Percentiles rank a stretch among this genome's conserved stretches.
These are phyloP conservation scores for Forbesichthys papilliferus DNA, from an alignment of 2,113 vertebrate genomes.

Conservation along the genomic window DNA sequence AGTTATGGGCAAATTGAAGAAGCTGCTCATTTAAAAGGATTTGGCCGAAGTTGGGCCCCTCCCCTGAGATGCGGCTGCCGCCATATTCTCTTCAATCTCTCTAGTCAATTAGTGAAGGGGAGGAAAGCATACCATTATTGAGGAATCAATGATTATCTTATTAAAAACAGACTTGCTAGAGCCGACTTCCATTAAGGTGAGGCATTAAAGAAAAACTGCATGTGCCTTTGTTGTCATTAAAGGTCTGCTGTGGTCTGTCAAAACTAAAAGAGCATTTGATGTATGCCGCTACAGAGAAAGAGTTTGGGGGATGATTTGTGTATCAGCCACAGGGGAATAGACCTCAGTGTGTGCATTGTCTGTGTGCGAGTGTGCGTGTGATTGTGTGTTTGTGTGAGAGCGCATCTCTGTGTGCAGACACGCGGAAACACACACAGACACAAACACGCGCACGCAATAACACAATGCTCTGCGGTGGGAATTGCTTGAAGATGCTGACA, in stretches of 20 bases:
- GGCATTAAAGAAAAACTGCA: slow-evolving; percentile 27
- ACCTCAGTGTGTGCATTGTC: not conserved
- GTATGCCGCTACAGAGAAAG: slow-evolving; percentile 31
- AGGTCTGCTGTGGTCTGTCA: slow-evolving; percentile 31
- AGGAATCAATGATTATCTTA: slow-evolving; percentile 67
- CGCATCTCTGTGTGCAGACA: no score
- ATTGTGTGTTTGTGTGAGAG: slow-evolving; percentile 1
- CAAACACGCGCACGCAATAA: not conserved
- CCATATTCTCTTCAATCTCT: slow-evolving; percentile 66
- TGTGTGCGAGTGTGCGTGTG: not conserved
- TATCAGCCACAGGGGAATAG: slow-evolving; percentile 4
- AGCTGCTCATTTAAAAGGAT: slow-evolving; percentile 59
- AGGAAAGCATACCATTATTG: slow-evolving; percentile 61
- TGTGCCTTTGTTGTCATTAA: slow-evolving; percentile 43
- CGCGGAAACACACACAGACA: no score
- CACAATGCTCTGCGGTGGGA: slow-evolving; percentile 25
- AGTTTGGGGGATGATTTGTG: slow-evolving; percentile 32
- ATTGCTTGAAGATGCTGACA: slow-evolving; percentile 63
- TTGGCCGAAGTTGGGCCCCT: slow-evolving; percentile 45
- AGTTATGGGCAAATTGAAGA: slow-evolving; percentile 47
- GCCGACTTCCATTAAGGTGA: slow-evolving; percentile 51
- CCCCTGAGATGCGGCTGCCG: slow-evolving; percentile 52
- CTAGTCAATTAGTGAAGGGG: slow-evolving; percentile 60
- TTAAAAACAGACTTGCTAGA: slow-evolving; percentile 51
- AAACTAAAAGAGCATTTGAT: slow-evolving; percentile 38